Evolutionary conservation across 2,888 invertebrate genomes (phyloP), one percentile per base, ranked within the genome.

Genomic region (Cerceris ruficornis): DNA sequence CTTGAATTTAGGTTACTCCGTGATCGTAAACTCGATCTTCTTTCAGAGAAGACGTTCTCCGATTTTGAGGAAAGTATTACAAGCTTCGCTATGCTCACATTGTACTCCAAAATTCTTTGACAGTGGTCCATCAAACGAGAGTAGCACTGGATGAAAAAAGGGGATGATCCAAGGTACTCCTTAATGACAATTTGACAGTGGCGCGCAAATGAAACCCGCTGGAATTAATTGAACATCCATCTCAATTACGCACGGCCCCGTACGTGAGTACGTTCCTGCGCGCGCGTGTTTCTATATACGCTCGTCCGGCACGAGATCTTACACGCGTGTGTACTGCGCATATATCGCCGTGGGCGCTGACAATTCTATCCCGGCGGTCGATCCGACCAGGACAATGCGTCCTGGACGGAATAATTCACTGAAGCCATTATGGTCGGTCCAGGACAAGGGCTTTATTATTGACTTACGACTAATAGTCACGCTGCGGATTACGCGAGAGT

Each of bases 391-490:
- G 86, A 88, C 87, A 88, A 90, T 91, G 88, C 87, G 75, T 82
- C 82, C 83, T 80, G 82, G 66, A 74, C 83, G 73, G 85, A 88
- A 89, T 90, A 90, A 91, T 91, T 90, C 89, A 88, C 87, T 79
- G 77, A 75, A 73, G 83, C 89, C 89, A 89, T 91, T 91, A 91
- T 89, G 86, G 86, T 81, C 79, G 75, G 81, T 80, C 82, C 83
- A 75, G 88, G 86, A 90, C 90, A 88, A 89, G 90, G 88, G 90
- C 89, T 89, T 90, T 90, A 90, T 91, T 92, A 91, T 92, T 92
- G 92, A 92, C 92, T 91, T 89, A 90, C 90, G 87, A 89, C 90
- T 89, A 90, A 91, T 91, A 90, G 90, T 91, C 91, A 88, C 88
- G 88, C 87, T 89, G 89, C 84, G 86, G 87, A 90, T 87, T 88